Conservation (phyloP, 2,888 invertebrate genomes). For the Halictus ligatus region DNA sequence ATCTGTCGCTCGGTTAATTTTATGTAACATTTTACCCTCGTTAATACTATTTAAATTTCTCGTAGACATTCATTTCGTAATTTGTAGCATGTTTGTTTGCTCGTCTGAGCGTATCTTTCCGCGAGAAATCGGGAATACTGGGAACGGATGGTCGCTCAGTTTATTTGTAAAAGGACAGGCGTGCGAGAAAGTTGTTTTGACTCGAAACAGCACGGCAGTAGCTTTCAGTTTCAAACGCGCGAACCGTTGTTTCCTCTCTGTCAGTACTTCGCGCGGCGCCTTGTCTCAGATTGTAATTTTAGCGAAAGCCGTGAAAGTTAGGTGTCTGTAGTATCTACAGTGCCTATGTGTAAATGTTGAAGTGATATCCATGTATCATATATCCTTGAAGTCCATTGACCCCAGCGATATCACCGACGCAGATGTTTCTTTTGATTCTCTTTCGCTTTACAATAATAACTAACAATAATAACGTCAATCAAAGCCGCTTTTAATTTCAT, state of each 20-base stretch:
- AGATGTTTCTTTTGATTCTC: background rate
- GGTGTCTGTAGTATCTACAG: background rate
- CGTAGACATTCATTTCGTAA: background rate
- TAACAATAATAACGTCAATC: background rate
- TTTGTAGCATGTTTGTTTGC: background rate
- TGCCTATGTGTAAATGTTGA: background rate
- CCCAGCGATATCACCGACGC: conserved; percentile 7
- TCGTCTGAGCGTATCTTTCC: background rate
- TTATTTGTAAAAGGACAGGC: background rate
- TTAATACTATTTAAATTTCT: background rate
- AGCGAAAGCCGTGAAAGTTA: conserved; percentile 26
- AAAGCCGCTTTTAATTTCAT: background rate
- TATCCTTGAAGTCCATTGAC: conserved; percentile 21
- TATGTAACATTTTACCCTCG: no score
- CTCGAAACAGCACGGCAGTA: background rate
- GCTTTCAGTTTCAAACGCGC: conserved; percentile 9
- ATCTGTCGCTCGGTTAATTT: background rate
- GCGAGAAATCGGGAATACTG: background rate
- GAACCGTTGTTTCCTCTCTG: background rate
- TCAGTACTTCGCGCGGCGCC: background rate
- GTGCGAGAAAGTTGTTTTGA: conserved; percentile 14
- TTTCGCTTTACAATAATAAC: background rate
- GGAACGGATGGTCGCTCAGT: background rate
- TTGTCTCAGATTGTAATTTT: background rate
- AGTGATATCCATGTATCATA: background rate